Evolutionary conservation across 2,113 vertebrate species (phyloP).

Genomic region (Takifugu bimaculatus): DNA sequence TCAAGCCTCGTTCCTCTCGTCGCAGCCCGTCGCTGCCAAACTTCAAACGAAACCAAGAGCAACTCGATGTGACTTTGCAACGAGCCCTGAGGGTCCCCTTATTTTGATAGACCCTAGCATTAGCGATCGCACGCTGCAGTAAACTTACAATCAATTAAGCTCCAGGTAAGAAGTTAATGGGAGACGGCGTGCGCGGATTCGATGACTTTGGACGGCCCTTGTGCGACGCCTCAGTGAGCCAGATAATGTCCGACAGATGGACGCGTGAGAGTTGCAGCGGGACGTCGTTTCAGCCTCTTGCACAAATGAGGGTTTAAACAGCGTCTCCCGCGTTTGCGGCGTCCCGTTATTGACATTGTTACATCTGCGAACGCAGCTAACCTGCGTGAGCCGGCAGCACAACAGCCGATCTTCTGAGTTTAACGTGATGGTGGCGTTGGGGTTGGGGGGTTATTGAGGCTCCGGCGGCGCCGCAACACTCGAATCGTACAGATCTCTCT

Average conservation of each 20-base stretch:
- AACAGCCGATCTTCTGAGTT: too few species aligned
- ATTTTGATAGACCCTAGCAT: too few species aligned
- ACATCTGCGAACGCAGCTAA: slow-evolving; percentile 4
- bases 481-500: too few species aligned
- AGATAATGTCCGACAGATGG: slow-evolving; percentile 30
- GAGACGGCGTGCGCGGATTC: slow-evolving; percentile 27
- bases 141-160: slow-evolving; percentile 40
- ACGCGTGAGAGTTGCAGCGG: slow-evolving; percentile 12
- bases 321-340: not conserved
- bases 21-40: too few species aligned
- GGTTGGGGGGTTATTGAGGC: too few species aligned
- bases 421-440: too few species aligned
- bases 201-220: slow-evolving; percentile 29
- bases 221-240: slow-evolving; percentile 17
- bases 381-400: slow-evolving; percentile 2
- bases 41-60: too few species aligned
- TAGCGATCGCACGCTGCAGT: slow-evolving; percentile 26
- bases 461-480: too few species aligned
- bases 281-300: slow-evolving; percentile 17
- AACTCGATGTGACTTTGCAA: too few species aligned
- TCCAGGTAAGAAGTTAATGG: slow-evolving; percentile 43
- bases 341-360: slow-evolving; percentile 26
- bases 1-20: too few species aligned
- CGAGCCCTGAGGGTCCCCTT: too few species aligned
- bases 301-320: slow-evolving; percentile 13